Conservation (phyloP, 2,888 invertebrate species). For the Epinotia demarniana region DNA sequence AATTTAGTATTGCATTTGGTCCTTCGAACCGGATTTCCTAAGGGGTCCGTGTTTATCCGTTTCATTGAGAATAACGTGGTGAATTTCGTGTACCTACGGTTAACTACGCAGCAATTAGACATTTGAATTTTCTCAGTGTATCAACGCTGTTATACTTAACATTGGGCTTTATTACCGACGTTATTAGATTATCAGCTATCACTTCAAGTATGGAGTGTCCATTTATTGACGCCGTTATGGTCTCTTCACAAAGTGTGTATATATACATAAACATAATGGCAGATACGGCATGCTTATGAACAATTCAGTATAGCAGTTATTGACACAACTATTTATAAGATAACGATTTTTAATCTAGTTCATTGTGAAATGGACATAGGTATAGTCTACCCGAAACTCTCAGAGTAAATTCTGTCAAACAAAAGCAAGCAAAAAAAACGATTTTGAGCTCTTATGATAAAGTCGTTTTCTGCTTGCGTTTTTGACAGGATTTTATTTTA, state of each 20-base stretch:
- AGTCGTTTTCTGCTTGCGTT: too few species aligned
- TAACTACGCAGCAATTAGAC: neutral
- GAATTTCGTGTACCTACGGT: too few species aligned
- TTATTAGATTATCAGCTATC: conserved; percentile 28
- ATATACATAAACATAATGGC: neutral
- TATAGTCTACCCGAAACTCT: too few species aligned
- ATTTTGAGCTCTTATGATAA: too few species aligned
- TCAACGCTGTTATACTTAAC: neutral
- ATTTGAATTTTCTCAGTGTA: neutral
- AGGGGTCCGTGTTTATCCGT: too few species aligned
- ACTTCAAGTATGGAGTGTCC: conserved; percentile 11
- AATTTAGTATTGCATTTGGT: neutral
- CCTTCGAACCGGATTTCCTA: neutral
- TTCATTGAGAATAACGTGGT: too few species aligned
- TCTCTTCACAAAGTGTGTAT: neutral
- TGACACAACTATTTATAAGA: neutral
- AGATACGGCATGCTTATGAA: neutral
- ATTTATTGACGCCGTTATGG: conserved; percentile 2
- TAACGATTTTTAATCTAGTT: conserved; percentile 24
- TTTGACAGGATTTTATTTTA: too few species aligned
- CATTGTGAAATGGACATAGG: conserved; percentile 23
- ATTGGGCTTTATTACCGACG: neutral
- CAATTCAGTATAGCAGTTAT: neutral
- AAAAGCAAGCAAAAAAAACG: too few species aligned
- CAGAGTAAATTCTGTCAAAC: too few species aligned